Evolutionary conservation across 2,113 vertebrate species (phyloP).

Genomic region (Corydoras maculifer): DNA sequence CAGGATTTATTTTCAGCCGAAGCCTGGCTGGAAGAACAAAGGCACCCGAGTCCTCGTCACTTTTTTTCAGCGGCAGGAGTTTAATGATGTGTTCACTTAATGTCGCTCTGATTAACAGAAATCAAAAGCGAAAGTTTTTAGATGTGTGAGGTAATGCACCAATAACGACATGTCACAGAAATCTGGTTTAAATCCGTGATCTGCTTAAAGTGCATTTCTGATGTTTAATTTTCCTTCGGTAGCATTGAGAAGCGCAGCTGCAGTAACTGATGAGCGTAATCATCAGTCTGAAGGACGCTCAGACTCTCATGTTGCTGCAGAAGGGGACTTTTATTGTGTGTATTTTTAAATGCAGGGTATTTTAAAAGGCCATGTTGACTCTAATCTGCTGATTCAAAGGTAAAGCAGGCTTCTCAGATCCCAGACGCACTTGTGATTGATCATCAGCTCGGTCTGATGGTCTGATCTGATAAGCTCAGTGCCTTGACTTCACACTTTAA

Average conservation of each 20-base stretch:
- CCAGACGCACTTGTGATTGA: conserved; percentile 24
- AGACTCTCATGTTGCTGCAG: neutral
- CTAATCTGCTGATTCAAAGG: conserved; percentile 15
- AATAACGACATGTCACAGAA: too few species aligned
- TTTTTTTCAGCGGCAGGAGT: neutral
- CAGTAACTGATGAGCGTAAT: neutral
- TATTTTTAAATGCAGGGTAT: neutral
- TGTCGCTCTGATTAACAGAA: too few species aligned
- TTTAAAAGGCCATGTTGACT: too few species aligned
- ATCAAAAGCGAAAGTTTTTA: neutral
- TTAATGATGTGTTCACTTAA: too few species aligned
- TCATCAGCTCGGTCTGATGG: neutral
- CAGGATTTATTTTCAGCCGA: conserved; percentile 41
- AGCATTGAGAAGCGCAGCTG: too few species aligned
- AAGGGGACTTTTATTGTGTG: neutral
- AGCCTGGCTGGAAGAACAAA: conserved; percentile 42
- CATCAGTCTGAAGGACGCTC: neutral
- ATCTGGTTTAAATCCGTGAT: too few species aligned
- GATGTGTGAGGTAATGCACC: too few species aligned
- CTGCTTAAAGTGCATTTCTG: too few species aligned
- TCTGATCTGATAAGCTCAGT: conserved; percentile 21
- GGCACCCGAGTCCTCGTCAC: neutral
- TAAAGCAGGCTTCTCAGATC: conserved; percentile 8
- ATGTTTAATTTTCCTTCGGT: too few species aligned
- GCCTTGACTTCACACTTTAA: conserved; percentile 1